Conservation (phyloP, 2,888 invertebrate genomes). For the Nephrotoma guestfalica region DNA sequence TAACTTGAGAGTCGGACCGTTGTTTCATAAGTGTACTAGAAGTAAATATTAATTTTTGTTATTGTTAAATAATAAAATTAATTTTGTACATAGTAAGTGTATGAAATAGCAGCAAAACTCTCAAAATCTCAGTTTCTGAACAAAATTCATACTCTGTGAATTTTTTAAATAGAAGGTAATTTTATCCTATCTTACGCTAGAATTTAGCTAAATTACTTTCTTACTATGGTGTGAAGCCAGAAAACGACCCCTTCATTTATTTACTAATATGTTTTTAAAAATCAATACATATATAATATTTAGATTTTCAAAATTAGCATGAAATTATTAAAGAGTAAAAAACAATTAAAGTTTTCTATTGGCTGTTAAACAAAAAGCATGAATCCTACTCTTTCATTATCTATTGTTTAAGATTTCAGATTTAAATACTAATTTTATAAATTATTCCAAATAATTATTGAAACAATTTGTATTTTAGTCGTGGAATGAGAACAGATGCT, state of each 20-base stretch:
- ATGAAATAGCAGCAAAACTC: too few species aligned
- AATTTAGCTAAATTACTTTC: too few species aligned
- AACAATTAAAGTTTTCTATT: background rate
- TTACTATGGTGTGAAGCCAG: too few species aligned
- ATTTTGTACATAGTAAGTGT: too few species aligned
- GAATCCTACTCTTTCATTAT: background rate
- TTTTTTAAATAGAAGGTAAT: too few species aligned
- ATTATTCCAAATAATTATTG: background rate
- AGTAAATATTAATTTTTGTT: too few species aligned
- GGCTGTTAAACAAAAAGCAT: background rate
- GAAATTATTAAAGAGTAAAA: background rate
- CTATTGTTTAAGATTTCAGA: background rate
- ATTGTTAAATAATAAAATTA: too few species aligned
- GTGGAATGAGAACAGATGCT: slow-evolving; percentile 72
- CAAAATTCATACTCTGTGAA: too few species aligned
- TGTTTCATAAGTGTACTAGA: too few species aligned
- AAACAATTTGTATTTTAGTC: slow-evolving; percentile 33
- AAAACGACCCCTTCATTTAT: too few species aligned
- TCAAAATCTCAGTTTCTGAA: too few species aligned
- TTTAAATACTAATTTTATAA: background rate
- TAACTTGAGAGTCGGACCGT: too few species aligned
- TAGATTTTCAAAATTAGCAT: background rate
- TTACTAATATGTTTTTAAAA: background rate
- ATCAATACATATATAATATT: background rate
- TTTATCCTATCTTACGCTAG: background rate